Evolutionary conservation across 2,888 invertebrate genomes (phyloP), one percentile per base, ranked within the genome.

Genomic region (Zelleria hepariella): DNA sequence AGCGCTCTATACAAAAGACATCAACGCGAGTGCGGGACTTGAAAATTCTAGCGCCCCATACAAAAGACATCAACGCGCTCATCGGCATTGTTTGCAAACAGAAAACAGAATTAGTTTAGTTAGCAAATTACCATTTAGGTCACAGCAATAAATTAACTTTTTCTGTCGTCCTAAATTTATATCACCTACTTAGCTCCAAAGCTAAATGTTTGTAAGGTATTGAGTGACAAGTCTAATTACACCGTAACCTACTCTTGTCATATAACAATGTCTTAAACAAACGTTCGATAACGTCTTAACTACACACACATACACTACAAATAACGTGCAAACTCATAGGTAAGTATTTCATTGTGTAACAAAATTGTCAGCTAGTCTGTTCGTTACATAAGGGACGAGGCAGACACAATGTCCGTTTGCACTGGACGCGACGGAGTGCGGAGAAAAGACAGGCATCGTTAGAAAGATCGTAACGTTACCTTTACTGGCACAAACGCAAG

Each of bases 1-100:
- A 32, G 26, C 56, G 20, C 27, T 2, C 21, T 10, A 42, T 57
- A 57, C 24, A 49, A 57, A 57, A 57, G 57, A 57, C 57, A 57
- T 48, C 57, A 57, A 57, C 57, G 57, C 48, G 47, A 20, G 56
- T 20, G n/a, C 47, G 18, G 8, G 6, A 15, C 2, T 56, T 21
- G n/a, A 24, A 15, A 26, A 4, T 20, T 54, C 4, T 2, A 42
- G 15, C 15, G 15, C 32, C 15, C 15, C 32, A 15, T 42, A 42
- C 15, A 42, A 42, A 15, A 42, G 4, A 42, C 32, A 10, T 42
- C 32, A 10, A 32, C 15, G 32, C 32, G 10, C 15, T 15, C 15
- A 1, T 15, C 15, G 32, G 15, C n/a, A n/a, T n/a, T n/a, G n/a
- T 15, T 42, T 15, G 15, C 15, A 42, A 2, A 15, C 32, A 15